Conservation (phyloP, 2,113 vertebrate genomes). For the Melospiza georgiana region DNA sequence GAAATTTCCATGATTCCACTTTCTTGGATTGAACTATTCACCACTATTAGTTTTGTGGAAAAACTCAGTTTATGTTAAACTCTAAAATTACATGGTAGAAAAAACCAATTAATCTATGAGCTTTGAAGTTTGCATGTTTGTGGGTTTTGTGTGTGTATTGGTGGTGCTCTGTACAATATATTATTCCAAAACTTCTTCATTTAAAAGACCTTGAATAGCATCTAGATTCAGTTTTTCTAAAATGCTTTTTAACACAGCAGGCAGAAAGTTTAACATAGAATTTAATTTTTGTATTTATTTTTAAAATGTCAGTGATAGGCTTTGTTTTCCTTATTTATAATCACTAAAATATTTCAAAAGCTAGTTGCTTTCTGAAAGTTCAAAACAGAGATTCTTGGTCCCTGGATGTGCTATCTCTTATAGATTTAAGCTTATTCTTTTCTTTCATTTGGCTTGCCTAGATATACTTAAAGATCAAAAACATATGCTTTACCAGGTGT, state of each 20-base stretch:
- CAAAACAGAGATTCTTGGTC: background rate
- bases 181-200: background rate
- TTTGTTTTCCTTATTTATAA: background rate
- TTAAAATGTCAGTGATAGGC: background rate
- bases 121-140: constrained; percentile 27
- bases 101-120: background rate
- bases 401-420: background rate
- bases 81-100: constrained; percentile 34
- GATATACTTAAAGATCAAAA: constrained; percentile 77
- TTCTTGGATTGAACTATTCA: background rate
- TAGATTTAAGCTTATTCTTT: constrained; percentile 4
- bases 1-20: background rate
- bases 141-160: background rate
- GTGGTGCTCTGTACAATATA: background rate
- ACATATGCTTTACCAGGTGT: constrained; percentile 81
- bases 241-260: background rate
- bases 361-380: background rate
- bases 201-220: background rate
- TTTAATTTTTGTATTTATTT: background rate
- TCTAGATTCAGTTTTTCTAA: constrained; percentile 18
- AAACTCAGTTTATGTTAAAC: constrained; percentile 24
- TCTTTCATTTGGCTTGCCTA: constrained; percentile 44
- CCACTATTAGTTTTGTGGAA: background rate
- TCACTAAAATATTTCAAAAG: background rate
- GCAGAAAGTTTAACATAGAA: background rate